Base-by-base conservation (phyloP, 2,113 vertebrate genomes). In the Cebidichthys violaceus region DNA sequence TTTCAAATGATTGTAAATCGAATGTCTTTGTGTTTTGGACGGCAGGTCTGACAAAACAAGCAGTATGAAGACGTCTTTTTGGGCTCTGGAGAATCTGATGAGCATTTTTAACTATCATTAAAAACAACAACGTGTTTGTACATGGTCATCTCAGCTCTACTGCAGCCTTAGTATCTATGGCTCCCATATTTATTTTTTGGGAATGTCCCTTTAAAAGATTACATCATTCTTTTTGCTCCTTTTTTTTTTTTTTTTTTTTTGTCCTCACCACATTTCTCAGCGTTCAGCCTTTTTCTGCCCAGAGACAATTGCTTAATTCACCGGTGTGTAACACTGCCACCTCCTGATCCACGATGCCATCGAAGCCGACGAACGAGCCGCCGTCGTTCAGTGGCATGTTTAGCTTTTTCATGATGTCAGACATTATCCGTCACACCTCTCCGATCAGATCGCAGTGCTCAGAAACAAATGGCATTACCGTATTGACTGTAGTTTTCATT, bases 241-340 rank as follows among this genome's bases (percentile, higher is more conserved):
- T 83, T 84, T 57, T 57, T 57, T 57, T 27, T 6, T 8, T 27
- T 6, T 8, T 22, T 78, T 24, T 11, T 9, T 77, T 37, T 57
- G 9, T 73, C 60, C 68, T 80, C 74, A n/a, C 82, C 87, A 75
- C 82, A 84, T 89, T 88, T 90, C 89, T 83, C 81, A 57, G 86
- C 82, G 88, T 90, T 89, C 81, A 89, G 86, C 79, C 83, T 93
- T 91, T 33, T 93, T 93, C 92, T 94, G 92, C 92, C 92, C 92
- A 91, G 93, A 94, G 92, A 94, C 92, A 94, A 94, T 94, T 93
- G 90, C 84, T 88, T 90, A 83, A 92, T 91, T 93, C 92, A 71
- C 73, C 43, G 45, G 87, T 79, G 91, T 83, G 68, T 88, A 90
- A 92, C 91, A 92, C 85, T 78, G 89, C 92, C 92, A 88, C 91